Base-by-base conservation (phyloP, 2,888 invertebrate species). In the Nudaria mundana region DNA sequence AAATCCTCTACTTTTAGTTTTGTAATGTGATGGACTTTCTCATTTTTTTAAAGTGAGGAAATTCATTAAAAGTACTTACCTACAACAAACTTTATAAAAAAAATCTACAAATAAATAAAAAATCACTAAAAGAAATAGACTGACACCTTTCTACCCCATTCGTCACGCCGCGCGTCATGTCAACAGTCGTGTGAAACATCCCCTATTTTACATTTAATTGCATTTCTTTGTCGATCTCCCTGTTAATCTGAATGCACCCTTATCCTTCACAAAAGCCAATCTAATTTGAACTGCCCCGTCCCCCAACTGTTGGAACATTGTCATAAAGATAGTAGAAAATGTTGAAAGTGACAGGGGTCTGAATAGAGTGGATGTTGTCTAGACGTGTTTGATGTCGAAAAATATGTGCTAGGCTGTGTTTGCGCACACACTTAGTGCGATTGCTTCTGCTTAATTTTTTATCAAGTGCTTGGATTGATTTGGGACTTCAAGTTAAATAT, bases 141-240 rank as follows among this genome's bases (percentile, higher is more conserved):
- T 65, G 70, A 67, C 71, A 75, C 69, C 74, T 70, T 71, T 73
- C 72, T 59, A 56, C 76, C 74, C 76, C 63, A 81, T 84, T 82
- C 81, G 86, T 81, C 83, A 81, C 82, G 71, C 54, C 74, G 56
- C 83, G 80, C 82, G 71, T 53, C 74, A 56, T 75, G 85, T 86
- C 84, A 86, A 84, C 82, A 83, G 51, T 76, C 79, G 82, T 84
- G 85, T 83, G 82, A 78, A 83, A 74, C 75, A 76, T 66, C 76
- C 86, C 86, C 80, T 86, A 84, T 82, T 88, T 86, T 86, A 85
- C 85, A 88, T 88, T 86, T 87, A 88, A 88, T 88, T 88, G 85
- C 87, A 86, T 88, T 87, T 86, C 86, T 88, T 86, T 87, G 86
- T 86, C 78, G 73, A 83, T 82, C 77, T 79, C 78, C 77, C 77